These are phyloP conservation scores for Sebastes minor DNA, from an alignment of 2,797 vertebrate genomes.

Conservation along the genomic window DNA sequence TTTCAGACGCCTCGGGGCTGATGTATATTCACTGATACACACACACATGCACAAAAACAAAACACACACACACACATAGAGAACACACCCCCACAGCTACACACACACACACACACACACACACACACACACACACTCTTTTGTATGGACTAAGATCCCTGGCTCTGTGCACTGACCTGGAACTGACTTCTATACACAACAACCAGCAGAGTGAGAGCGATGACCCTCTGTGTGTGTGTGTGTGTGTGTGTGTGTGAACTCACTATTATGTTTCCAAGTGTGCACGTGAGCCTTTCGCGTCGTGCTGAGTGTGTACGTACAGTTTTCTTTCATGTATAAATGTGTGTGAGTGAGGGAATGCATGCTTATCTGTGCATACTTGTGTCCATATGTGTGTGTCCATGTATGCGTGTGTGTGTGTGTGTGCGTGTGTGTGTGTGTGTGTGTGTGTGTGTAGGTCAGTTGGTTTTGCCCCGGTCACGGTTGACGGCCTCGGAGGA, in stretches of 20 bases:
- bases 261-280: constrained; percentile 20
- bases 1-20: constrained; percentile 49
- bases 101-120: constrained; percentile 16
- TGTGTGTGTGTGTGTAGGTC: constrained; percentile 48
- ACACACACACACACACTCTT: constrained; percentile 45
- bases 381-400: constrained; percentile 12
- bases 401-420: not conserved
- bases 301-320: constrained; percentile 34
- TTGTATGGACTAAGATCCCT: constrained; percentile 71
- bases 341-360: not conserved
- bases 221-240: constrained; percentile 56
- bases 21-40: constrained; percentile 41
- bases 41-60: constrained; percentile 27
- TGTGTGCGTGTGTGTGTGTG: constrained; percentile 19
- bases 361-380: constrained; percentile 33
- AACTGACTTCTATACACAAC: constrained; percentile 79
- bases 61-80: not conserved
- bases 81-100: not conserved
- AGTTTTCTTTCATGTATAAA: constrained; percentile 49
- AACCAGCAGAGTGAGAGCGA: constrained; percentile 76
- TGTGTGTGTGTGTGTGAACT: constrained; percentile 3
- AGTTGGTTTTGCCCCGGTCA: constrained; percentile 73
- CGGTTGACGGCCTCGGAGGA: constrained; percentile 67
- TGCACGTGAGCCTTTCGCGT: constrained; percentile 10
- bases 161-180: constrained; percentile 75